A percentile compares a stretch with the other conserved stretches of the same genome.
These are phyloP conservation scores for Dolichallabes microphthalmus DNA, from an alignment of 2,113 vertebrate genomes.

Conservation along the genomic window DNA sequence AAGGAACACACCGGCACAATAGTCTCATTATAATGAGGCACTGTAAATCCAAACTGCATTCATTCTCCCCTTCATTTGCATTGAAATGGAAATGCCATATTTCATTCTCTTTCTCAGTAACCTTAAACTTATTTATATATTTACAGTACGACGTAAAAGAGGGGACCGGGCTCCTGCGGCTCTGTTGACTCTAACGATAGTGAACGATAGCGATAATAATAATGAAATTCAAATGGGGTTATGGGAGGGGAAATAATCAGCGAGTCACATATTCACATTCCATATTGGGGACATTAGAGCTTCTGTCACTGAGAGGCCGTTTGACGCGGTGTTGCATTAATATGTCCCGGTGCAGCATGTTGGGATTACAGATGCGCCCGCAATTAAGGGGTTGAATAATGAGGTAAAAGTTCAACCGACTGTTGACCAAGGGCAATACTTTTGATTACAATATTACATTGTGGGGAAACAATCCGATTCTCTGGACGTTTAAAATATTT, in stretches of 20 bases:
- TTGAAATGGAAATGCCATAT: conserved; percentile 66
- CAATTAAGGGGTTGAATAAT: conserved; percentile 17
- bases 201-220: conserved; percentile 51
- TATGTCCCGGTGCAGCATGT: conserved; percentile 8
- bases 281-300: conserved; percentile 33
- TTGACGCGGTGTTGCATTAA: neutral
- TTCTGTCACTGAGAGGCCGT: neutral
- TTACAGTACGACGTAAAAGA: conserved; percentile 37
- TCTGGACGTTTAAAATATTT: neutral
- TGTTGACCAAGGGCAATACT: neutral
- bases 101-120: conserved; percentile 55
- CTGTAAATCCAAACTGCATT: conserved; percentile 59
- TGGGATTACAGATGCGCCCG: conserved; percentile 3
- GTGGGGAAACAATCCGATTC: neutral
- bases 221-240: conserved; percentile 45
- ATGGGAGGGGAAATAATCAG: conserved; percentile 27
- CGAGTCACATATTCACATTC: conserved; percentile 5
- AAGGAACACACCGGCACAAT: conserved; percentile 59
- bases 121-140: conserved; percentile 54
- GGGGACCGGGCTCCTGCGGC: conserved; percentile 33
- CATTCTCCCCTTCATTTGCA: conserved; percentile 67
- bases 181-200: conserved; percentile 49
- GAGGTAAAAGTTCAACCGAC: neutral
- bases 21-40: conserved; percentile 63
- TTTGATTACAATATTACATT: neutral